A percentile compares a stretch with the other conserved stretches of the same genome.
phyloP scores from a whole-genome alignment of 2,888 invertebrate species.

The Drosophila setosimentum region DNA sequence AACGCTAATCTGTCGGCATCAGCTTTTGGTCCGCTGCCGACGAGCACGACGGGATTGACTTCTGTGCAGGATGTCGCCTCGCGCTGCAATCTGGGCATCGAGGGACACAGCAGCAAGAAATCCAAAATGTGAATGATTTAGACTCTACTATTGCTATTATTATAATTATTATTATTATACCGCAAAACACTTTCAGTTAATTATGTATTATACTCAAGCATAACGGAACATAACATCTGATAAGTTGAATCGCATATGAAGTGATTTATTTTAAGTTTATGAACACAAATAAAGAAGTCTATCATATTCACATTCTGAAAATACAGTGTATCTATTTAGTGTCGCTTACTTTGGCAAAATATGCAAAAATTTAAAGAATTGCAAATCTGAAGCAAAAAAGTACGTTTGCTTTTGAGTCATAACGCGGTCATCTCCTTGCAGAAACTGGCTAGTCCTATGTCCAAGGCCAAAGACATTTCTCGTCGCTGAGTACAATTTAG shows the following conservation, averaged over 20 bases:
- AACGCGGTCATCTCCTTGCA: no score
- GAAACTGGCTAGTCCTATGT: no score
- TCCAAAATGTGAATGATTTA: slow-evolving; percentile 76
- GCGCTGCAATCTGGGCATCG: slow-evolving; percentile 84
- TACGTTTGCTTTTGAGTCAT: no score
- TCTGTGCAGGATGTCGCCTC: slow-evolving; percentile 82
- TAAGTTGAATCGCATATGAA: slow-evolving; percentile 58
- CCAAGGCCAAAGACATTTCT: no score
- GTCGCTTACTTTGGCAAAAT: no score
- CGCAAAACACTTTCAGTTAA: slow-evolving; percentile 33
- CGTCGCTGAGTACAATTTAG: neutral
- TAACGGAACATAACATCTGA: slow-evolving; percentile 1
- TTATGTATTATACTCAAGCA: slow-evolving; percentile 41
- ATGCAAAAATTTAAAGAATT: no score
- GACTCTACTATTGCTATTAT: neutral
- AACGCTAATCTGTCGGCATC: slow-evolving; percentile 67
- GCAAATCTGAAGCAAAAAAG: no score
- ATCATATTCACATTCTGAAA: neutral
- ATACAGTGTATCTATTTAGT: neutral
- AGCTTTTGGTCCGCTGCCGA: slow-evolving; percentile 62
- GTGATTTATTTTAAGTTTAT: slow-evolving; percentile 57
- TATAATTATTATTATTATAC: neutral
- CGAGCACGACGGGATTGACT: slow-evolving; percentile 59
- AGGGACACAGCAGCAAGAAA: slow-evolving; percentile 84
- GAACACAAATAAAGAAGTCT: slow-evolving; percentile 39